Base-by-base conservation (phyloP, 2,888 invertebrate genomes). In the Sericinus montela region DNA sequence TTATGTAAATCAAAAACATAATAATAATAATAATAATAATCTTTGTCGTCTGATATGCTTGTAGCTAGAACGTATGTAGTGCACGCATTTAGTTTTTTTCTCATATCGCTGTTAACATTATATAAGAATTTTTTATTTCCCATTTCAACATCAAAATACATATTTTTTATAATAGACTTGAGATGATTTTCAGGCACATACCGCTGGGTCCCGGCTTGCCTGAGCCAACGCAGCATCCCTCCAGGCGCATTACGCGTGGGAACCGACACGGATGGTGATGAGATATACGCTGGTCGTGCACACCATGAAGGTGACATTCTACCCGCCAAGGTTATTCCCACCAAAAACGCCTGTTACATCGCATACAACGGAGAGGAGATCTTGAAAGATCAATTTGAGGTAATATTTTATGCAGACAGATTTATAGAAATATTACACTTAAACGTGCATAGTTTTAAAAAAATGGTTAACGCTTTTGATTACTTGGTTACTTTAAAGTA, bases 231-330 rank as follows among this genome's bases (percentile, higher is more conserved):
- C 62, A 82, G 84, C 61, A 82, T 89, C 47, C 89, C 89, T 0
- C 87, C 86, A 1, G 89, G 89, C 4, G 89, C 89, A 1, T 66
- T 89, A 50, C 71, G 84, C 35, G 89, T 89, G 16, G 95, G 95
- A 15, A 88, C 89, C 1, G 95, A 95, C 65, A 76, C 75, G 10
- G 94, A 95, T 60, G 95, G 95, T 0, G 88, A 90, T 0, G 84
- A 91, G 43, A 94, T 96, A 63, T 95, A 91, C 71, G 93, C 95
- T 0, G 95, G 95, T 0, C 90, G 95, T 42, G 91, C 92, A 0
- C 90, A 80, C 48, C 92, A 94, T 62, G 89, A 90, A 51, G 93
- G 93, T 0, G 92, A 93, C 63, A 89, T 92, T 67, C 61, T 93
- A 0, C 93, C 93, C 1, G 93, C 93, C 0, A 93, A 93, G 77